A percentile compares a stretch with the other conserved stretches of the same genome.
phyloP scores from a whole-genome alignment of 2,113 vertebrate genomes.

The Pycnonotus jocosus region DNA sequence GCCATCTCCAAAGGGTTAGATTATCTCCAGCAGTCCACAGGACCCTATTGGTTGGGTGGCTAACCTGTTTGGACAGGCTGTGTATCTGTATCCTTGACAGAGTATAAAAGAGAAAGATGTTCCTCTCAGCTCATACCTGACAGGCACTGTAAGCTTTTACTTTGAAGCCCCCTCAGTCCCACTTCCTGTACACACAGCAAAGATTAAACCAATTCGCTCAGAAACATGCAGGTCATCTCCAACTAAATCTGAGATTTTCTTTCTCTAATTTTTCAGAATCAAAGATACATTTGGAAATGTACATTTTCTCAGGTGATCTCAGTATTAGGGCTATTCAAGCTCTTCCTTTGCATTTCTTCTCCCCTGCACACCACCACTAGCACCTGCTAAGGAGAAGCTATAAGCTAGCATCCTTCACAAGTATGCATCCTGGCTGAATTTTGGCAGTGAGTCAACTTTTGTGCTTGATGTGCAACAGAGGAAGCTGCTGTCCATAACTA shows the following conservation, averaged over 20 bases:
- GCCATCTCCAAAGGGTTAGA: neutral
- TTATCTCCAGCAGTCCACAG: neutral
- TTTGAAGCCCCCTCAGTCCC: neutral
- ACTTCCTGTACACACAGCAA: neutral
- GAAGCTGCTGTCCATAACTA: neutral
- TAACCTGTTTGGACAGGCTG: neutral
- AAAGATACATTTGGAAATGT: neutral
- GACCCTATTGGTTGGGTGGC: neutral
- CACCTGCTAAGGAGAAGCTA: neutral
- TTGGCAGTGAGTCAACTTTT: neutral
- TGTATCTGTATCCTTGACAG: neutral
- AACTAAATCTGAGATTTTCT: neutral
- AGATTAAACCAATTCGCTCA: neutral
- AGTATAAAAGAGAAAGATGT: neutral
- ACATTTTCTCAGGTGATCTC: neutral
- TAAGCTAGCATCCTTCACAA: neutral
- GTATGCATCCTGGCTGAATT: neutral
- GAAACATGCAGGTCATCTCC: neutral
- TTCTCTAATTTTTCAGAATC: neutral
- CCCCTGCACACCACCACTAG: neutral
- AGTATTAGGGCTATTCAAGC: neutral
- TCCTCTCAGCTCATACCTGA: neutral
- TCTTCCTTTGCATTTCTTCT: neutral
- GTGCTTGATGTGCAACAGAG: neutral
- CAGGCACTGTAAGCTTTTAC: neutral